A percentile compares a stretch with the other conserved stretches of the same genome.
These are phyloP conservation scores for Eulemur coronatus DNA, from an alignment of 2,797 vertebrate species.

Conservation along the genomic window DNA sequence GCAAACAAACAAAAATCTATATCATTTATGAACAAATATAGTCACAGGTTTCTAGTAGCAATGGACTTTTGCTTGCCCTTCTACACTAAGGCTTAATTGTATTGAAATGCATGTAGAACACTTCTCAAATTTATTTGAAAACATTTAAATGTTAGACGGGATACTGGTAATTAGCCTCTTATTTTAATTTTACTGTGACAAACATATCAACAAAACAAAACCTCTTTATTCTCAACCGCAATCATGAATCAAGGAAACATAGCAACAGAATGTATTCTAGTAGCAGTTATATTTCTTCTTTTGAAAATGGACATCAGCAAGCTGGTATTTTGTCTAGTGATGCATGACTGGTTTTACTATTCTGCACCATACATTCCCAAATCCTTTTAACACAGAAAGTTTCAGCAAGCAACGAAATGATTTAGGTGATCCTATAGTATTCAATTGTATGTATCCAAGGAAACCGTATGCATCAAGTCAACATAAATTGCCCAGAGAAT, in stretches of 20 bases:
- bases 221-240: neutral
- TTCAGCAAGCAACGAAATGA: neutral
- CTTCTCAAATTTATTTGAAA: conserved; percentile 15
- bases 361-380: neutral
- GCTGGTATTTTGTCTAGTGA: neutral
- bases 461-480: neutral
- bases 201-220: neutral
- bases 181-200: conserved; percentile 2
- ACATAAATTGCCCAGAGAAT: neutral
- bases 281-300: neutral
- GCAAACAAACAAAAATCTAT: neutral
- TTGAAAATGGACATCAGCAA: neutral
- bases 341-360: neutral
- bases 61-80: neutral
- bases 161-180: neutral
- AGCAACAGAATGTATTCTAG: neutral
- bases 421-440: neutral
- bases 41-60: neutral
- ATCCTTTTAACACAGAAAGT: neutral
- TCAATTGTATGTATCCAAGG: neutral
- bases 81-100: neutral
- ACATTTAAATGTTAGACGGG: neutral
- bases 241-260: neutral
- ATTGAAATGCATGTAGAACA: neutral
- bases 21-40: neutral